A percentile compares a stretch with the other conserved stretches of the same genome.
phyloP scores from a whole-genome alignment of 1,140 invertebrate species.

The Mamestra configurata region DNA sequence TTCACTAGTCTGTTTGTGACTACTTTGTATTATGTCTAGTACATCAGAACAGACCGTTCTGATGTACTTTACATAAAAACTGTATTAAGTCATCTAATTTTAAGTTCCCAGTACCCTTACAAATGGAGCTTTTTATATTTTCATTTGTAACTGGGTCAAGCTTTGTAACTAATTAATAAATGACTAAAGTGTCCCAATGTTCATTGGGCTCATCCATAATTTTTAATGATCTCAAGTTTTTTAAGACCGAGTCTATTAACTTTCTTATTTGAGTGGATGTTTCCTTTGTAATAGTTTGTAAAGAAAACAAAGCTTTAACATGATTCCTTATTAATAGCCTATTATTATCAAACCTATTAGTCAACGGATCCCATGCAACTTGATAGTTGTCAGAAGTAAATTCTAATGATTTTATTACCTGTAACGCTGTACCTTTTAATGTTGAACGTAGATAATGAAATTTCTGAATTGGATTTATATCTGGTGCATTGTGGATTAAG shows the following conservation, averaged over 20 bases:
- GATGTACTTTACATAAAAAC: no score
- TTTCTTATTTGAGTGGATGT: neutral
- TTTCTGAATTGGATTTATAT: neutral
- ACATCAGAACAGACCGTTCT: neutral
- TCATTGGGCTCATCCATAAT: neutral
- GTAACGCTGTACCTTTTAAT: neutral
- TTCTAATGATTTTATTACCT: neutral
- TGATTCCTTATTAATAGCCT: neutral
- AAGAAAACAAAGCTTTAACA: neutral
- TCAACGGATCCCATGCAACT: neutral
- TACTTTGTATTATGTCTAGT: neutral
- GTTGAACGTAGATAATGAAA: neutral
- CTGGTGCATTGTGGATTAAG: neutral
- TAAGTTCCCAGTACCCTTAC: neutral
- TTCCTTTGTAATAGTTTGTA: neutral
- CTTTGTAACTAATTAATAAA: neutral
- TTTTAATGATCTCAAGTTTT: neutral
- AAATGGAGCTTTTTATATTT: neutral
- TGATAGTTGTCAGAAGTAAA: neutral
- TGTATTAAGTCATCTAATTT: neutral
- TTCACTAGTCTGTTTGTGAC: neutral
- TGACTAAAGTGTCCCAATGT: neutral
- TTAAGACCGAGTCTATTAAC: neutral
- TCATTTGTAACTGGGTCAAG: neutral
- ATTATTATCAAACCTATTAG: neutral